These are phyloP conservation scores for Stenodema calcarata DNA, from an alignment of 2,888 invertebrate species.

Conservation along the genomic window DNA sequence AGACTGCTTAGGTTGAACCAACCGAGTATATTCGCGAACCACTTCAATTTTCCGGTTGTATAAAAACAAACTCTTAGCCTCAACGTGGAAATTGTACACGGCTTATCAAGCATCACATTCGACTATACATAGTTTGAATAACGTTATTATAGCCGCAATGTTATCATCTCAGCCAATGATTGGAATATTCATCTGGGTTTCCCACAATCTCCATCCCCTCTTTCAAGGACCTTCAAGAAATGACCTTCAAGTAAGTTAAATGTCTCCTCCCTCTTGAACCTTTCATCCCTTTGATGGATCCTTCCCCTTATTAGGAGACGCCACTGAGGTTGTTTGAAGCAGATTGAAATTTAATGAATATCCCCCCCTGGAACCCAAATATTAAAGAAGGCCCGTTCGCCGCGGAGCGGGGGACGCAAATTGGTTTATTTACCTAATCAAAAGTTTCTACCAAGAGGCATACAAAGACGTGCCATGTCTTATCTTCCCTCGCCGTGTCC, in stretches of 20 bases:
- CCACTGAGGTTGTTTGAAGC: slow-evolving; percentile 25
- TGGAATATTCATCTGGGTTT: neutral
- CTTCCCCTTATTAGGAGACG: slow-evolving; percentile 27
- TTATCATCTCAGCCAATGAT: neutral
- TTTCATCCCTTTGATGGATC: slow-evolving; percentile 16
- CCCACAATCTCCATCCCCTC: neutral
- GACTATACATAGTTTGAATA: too few species aligned
- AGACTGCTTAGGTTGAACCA: too few species aligned
- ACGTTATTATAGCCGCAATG: too few species aligned
- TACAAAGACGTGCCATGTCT: neutral
- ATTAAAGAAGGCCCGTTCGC: neutral
- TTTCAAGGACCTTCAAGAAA: neutral
- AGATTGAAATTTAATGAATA: slow-evolving; percentile 41
- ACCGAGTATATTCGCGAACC: too few species aligned
- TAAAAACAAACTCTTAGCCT: too few species aligned
- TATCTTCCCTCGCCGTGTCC: neutral
- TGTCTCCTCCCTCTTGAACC: slow-evolving; percentile 25
- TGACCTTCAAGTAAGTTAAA: slow-evolving; percentile 4
- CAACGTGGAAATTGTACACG: too few species aligned
- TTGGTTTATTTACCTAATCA: slow-evolving; percentile 22
- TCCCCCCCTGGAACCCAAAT: neutral
- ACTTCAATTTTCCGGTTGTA: too few species aligned
- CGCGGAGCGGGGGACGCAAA: neutral
- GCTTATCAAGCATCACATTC: too few species aligned
- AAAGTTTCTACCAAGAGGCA: neutral